phyloP scores from a whole-genome alignment of 2,113 vertebrate species.

The Antidorcas marsupialis region DNA sequence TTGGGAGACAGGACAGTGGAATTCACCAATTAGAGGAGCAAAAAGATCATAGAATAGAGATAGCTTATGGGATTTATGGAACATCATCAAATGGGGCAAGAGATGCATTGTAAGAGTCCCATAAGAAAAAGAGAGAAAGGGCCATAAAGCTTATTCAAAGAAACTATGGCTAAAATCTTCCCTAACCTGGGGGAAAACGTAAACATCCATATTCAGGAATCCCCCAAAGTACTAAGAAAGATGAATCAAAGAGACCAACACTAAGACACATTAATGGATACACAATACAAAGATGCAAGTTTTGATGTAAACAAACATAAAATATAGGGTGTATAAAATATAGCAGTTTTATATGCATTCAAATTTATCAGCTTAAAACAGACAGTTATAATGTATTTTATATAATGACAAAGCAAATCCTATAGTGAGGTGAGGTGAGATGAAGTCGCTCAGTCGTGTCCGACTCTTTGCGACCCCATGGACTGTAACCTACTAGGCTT shows the following conservation, averaged over 20 bases:
- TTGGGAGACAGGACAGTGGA: not conserved
- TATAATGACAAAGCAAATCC: not conserved
- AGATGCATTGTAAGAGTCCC: not conserved
- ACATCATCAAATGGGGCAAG: not conserved
- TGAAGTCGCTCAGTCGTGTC: too few species aligned
- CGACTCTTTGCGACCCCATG: too few species aligned
- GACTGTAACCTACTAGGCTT: too few species aligned
- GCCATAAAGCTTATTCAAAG: not conserved
- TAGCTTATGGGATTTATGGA: not conserved
- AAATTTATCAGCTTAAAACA: not conserved
- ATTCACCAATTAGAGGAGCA: not conserved
- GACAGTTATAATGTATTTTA: not conserved
- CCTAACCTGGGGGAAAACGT: not conserved
- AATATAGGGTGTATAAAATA: not conserved
- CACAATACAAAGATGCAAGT: not conserved
- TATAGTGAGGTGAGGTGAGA: not conserved
- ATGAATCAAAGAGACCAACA: not conserved
- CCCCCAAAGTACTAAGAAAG: not conserved
- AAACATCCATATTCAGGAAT: not conserved
- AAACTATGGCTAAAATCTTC: not conserved
- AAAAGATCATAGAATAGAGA: not conserved
- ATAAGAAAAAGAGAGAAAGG: not conserved
- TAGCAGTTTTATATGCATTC: not conserved
- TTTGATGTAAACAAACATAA: not conserved
- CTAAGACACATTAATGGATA: not conserved